Evolutionary conservation across 2,888 invertebrate species (phyloP).

Genomic region (Bellardia pandia): DNA sequence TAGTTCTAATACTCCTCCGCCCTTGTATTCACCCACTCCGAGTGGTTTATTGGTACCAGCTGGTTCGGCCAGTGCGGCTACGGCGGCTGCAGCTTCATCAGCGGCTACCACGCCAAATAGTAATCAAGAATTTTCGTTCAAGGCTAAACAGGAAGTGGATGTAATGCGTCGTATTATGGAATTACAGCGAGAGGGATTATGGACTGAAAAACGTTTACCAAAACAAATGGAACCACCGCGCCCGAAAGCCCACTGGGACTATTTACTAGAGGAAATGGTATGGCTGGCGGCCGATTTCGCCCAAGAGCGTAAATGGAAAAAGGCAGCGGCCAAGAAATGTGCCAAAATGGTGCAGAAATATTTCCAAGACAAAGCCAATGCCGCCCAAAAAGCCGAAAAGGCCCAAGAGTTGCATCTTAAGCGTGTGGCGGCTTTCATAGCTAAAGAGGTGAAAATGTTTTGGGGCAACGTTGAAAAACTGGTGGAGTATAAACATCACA

Average conservation of each 20-base stretch:
- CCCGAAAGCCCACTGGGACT: conserved; percentile 98
- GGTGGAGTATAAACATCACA: conserved; percentile 96
- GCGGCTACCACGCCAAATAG: conserved; percentile 74
- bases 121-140: conserved; percentile 89
- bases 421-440: conserved; percentile 94
- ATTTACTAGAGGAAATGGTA: conserved; percentile 98
- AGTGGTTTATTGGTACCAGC: conserved; percentile 70
- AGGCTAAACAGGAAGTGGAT: conserved; percentile 95
- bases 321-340: conserved; percentile 96
- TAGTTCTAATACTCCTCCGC: conserved; percentile 68
- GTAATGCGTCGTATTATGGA: conserved; percentile 96
- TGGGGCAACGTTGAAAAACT: conserved; percentile 99
- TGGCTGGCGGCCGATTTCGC: conserved; percentile 99
- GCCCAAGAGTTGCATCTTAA: conserved; percentile 94
- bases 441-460: conserved; percentile 96
- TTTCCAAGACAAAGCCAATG: conserved; percentile 95
- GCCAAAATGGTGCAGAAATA: conserved; percentile 95
- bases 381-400: conserved; percentile 95
- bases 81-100: conserved; percentile 77
- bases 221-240: conserved; percentile 96
- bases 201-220: conserved; percentile 96
- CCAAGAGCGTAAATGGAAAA: conserved; percentile 99
- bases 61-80: conserved; percentile 61
- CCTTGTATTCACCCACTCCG: conserved; percentile 69
- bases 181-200: conserved; percentile 96